These are phyloP conservation scores for Conus canariensis DNA, from an alignment of 2,888 invertebrate species.

Conservation along the genomic window DNA sequence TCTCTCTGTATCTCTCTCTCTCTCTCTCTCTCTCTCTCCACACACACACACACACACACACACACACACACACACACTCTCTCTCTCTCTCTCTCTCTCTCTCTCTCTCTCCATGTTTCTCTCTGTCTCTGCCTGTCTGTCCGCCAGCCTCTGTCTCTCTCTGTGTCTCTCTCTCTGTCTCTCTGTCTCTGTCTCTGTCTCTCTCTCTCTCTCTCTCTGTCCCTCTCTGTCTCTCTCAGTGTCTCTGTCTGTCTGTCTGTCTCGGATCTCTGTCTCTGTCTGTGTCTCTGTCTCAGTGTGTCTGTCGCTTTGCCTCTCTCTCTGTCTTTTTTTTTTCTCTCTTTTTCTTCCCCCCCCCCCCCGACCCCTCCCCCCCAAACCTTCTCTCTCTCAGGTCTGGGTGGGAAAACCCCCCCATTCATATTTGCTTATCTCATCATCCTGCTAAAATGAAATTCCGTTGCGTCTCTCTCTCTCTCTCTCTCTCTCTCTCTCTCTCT, in stretches of 20 bases:
- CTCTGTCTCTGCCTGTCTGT: neutral
- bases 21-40: slow-evolving; percentile 3
- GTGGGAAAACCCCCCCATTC: too few relatives aligned
- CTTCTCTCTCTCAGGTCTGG: neutral
- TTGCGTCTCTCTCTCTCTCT: neutral
- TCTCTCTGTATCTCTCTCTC: neutral
- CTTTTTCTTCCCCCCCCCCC: neutral
- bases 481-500: neutral
- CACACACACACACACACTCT: neutral
- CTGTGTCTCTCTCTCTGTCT: neutral
- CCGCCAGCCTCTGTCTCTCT: neutral
- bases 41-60: too few relatives aligned
- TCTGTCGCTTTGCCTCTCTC: neutral
- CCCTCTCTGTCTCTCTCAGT: neutral
- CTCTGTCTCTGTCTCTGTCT: neutral
- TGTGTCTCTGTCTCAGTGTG: neutral
- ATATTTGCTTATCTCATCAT: too few relatives aligned
- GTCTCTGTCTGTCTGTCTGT: neutral
- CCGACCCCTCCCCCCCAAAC: neutral
- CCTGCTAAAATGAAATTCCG: neutral
- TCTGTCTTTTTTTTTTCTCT: neutral
- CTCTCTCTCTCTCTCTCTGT: neutral
- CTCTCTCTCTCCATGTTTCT: neutral
- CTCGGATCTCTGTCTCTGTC: neutral
- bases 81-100: neutral